phyloP scores from a whole-genome alignment of 2,888 invertebrate genomes.

The Halictus quadricinctus region DNA sequence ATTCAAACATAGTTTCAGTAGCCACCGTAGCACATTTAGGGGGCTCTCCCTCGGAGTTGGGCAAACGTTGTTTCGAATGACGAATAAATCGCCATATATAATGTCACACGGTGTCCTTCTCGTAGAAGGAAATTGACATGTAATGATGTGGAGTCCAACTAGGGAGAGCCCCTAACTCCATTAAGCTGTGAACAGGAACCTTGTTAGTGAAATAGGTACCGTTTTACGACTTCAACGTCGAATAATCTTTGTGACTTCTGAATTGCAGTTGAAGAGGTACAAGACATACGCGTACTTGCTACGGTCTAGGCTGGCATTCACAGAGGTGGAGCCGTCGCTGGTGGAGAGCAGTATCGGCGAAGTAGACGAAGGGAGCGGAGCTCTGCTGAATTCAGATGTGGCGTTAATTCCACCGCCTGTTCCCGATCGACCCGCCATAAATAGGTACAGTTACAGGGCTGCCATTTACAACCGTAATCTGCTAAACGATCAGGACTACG shows the following conservation, averaged over 20 bases:
- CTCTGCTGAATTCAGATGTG: conserved; percentile 78
- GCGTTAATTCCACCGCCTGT: conserved; percentile 84
- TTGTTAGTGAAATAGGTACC: background rate
- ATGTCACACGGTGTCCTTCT: no score
- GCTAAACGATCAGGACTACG: conserved; percentile 84
- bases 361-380: conserved; percentile 82
- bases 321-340: conserved; percentile 84
- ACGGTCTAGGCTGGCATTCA: conserved; percentile 87
- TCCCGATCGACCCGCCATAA: conserved; percentile 85
- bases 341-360: conserved; percentile 85
- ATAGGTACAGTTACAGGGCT: conserved; percentile 89
- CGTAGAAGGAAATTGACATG: no score
- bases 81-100: no score
- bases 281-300: conserved; percentile 91
- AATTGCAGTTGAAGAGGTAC: conserved; percentile 89
- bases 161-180: background rate
- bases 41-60: no score
- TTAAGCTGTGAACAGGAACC: background rate
- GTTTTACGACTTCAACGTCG: background rate
- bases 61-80: no score
- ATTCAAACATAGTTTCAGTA: no score
- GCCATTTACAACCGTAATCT: conserved; percentile 87
- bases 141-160: no score
- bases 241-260: background rate
- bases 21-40: no score